Percentiles rank a stretch among this genome's conserved stretches.
phyloP scores from a whole-genome alignment of 2,797 vertebrate genomes.

The Pyrocephalus nanus region DNA sequence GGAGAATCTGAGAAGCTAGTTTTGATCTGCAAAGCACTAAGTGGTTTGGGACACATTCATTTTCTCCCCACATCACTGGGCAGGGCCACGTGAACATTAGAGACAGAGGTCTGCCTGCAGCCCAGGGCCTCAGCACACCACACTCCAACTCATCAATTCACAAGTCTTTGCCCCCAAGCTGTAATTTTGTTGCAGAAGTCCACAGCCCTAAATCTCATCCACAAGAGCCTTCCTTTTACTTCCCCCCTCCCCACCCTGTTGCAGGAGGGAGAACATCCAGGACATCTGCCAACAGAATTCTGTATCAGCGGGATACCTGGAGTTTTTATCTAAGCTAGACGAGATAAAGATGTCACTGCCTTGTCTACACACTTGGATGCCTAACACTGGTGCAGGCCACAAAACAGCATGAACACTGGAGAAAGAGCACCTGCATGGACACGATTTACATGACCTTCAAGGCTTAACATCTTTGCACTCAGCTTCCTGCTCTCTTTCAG shows the following conservation, averaged over 20 bases:
- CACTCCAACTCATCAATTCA: rapidly evolving
- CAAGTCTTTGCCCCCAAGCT: not conserved
- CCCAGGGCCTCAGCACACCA: not conserved
- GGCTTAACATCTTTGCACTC: not conserved
- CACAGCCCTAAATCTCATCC: not conserved
- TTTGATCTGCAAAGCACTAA: not conserved
- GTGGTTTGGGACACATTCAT: not conserved
- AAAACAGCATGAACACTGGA: not conserved
- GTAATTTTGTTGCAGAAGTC: not conserved
- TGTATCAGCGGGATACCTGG: not conserved
- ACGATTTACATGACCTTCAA: not conserved
- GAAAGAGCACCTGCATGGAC: not conserved
- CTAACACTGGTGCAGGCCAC: not conserved
- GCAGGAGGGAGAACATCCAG: not conserved
- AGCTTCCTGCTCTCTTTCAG: not conserved
- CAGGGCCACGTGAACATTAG: rapidly evolving
- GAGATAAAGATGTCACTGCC: not conserved
- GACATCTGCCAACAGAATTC: not conserved
- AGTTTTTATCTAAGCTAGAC: not conserved
- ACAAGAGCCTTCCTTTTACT: not conserved
- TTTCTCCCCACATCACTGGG: not conserved
- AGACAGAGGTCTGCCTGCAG: not conserved
- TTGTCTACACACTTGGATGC: not conserved
- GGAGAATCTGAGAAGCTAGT: not conserved
- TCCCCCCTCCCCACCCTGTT: rapidly evolving